Base-by-base conservation (phyloP, 2,113 vertebrate species). In the Cisticola juncidis region DNA sequence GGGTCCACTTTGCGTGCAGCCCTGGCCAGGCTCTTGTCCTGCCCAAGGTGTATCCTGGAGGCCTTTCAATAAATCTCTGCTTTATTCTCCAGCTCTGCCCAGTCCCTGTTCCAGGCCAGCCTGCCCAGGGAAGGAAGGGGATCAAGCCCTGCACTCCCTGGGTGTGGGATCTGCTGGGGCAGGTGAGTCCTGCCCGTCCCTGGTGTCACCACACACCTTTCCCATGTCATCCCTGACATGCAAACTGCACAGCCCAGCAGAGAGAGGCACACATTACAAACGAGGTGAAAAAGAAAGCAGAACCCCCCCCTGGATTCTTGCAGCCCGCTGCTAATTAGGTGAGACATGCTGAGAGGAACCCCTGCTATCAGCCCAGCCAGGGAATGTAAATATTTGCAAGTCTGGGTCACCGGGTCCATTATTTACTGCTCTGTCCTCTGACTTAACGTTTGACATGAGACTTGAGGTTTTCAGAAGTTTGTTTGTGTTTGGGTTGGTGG, bases 321-420 rank as follows among this genome's bases (percentile, higher is more conserved):
- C 62, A 91, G 81, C 90, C 77, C 4, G 14, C 88, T 86, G 94
- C 84, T 97, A 97, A 97, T 97, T 96, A 97, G 96, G 96, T 97
- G 96, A 94, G 92, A 97, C 91, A 1, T 25, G 78, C 74, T 90
- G 91, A 96, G 93, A 93, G 2, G 62, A 95, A 66, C 81, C 91
- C 72, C 90, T 73, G 78, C 94, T 97, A 97, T 97, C 97, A 96
- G 95, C 54, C 89, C 84, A 95, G 83, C 88, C 90, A 66, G 65
- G 74, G 58, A 97, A 97, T 93, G 95, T 97, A 97, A 97, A 97
- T 97, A 97, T 97, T 97, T 97, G 81, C 87, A 95, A 92, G 95
- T 85, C 90, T 90, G 86, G 87, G 91, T 96, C 93, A 94, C 81
- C 88, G 90, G 83, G 93, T 88, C 88, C 88, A 90, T 96, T 97